A percentile compares a stretch with the other conserved stretches of the same genome.
Evolutionary conservation across 2,113 vertebrate genomes (phyloP).

Genomic region (Falco punctatus): DNA sequence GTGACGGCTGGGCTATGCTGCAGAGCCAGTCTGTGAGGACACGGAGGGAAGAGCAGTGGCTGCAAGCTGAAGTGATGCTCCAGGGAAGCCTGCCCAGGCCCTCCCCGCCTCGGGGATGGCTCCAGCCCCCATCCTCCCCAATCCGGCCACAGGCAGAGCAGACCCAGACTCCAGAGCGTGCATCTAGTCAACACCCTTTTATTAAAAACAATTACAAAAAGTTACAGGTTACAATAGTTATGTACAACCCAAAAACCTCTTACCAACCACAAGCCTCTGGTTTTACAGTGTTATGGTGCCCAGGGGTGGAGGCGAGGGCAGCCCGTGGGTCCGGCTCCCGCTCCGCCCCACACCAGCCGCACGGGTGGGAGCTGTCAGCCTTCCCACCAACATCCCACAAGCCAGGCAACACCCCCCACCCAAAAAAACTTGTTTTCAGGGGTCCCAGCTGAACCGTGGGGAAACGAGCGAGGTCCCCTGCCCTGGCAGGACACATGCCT

Average conservation of each 20-base stretch:
- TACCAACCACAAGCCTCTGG: background rate
- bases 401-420: background rate
- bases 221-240: slow-evolving; percentile 44
- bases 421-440: background rate
- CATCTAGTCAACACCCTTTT: slow-evolving; percentile 61
- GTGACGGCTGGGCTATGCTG: background rate
- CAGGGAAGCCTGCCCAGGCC: background rate
- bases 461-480: accelerated
- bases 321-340: background rate
- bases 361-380: accelerated
- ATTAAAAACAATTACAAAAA: slow-evolving; percentile 73
- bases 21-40: background rate
- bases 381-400: background rate
- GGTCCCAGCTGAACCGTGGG: background rate
- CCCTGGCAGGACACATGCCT: background rate
- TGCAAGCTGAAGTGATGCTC: accelerated
- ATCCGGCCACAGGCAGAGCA: accelerated
- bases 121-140: accelerated
- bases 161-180: background rate
- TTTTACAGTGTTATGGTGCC: background rate
- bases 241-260: slow-evolving; percentile 28
- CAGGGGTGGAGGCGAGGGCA: background rate
- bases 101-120: background rate
- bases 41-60: accelerated
- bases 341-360: accelerated